Conservation (phyloP, 1,140 invertebrate species). For the Muscidifurax raptorellus region DNA sequence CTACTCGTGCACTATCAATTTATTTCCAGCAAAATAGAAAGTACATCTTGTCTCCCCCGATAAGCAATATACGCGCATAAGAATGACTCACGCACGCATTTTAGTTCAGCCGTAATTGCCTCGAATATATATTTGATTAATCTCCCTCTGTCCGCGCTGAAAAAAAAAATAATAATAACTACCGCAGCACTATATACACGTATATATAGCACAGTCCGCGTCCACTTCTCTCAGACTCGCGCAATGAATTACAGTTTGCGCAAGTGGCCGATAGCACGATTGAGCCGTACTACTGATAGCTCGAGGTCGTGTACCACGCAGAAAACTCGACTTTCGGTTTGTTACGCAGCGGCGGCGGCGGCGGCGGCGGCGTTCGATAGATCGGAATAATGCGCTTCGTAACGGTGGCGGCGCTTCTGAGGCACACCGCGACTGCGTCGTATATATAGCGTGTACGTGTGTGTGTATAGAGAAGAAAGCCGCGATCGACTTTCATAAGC, state of each 20-base stretch:
- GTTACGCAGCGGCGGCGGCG: not conserved
- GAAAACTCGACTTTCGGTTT: constrained; percentile 19
- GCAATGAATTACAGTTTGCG: constrained; percentile 43
- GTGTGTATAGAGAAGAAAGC: constrained; percentile 24
- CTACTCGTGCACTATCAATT: not conserved
- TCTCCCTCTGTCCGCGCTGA: not conserved
- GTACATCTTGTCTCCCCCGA: not conserved
- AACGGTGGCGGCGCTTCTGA: not conserved
- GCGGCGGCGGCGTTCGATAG: not conserved
- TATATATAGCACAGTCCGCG: not conserved
- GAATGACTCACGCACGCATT: constrained; percentile 23
- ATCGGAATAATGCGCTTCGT: constrained; percentile 18
- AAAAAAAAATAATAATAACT: not conserved
- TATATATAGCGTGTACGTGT: not conserved
- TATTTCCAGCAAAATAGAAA: not conserved
- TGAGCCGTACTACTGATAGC: constrained; percentile 42
- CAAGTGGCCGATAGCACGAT: constrained; percentile 17
- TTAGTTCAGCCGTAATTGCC: constrained; percentile 38
- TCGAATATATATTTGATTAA: constrained; percentile 36
- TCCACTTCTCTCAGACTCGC: not conserved
- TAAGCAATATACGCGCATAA: not conserved
- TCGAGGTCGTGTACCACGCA: constrained; percentile 33
- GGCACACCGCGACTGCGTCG: not conserved
- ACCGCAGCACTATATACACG: not conserved
- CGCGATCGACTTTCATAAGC: constrained; percentile 43